A percentile compares a stretch with the other conserved stretches of the same genome.
These are phyloP conservation scores for Ephialtes manifestator DNA, from an alignment of 2,888 invertebrate species.

Conservation along the genomic window DNA sequence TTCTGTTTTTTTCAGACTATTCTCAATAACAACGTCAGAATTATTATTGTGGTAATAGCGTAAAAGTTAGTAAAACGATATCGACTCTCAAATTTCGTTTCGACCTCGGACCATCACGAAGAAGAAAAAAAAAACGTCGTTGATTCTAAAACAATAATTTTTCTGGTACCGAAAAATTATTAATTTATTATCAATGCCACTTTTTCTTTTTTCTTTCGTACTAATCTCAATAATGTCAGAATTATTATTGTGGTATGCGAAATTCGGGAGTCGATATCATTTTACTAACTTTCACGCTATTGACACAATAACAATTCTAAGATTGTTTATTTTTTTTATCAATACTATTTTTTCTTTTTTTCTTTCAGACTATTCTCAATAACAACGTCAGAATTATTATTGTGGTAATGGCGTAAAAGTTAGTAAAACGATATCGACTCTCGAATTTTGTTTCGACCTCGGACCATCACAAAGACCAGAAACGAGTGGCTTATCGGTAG, in stretches of 20 bases:
- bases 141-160: background rate
- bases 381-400: background rate
- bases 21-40: background rate
- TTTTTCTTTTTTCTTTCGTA: no score
- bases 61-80: background rate
- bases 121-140: background rate
- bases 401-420: background rate
- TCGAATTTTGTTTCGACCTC: constrained; percentile 38
- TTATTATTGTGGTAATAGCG: background rate
- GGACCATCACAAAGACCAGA: constrained; percentile 28
- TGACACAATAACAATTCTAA: no score
- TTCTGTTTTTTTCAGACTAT: no score
- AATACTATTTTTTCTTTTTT: background rate
- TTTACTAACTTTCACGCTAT: no score
- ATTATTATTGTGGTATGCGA: no score
- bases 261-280: no score
- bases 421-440: background rate
- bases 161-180: background rate
- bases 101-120: constrained; percentile 27
- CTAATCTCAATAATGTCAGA: no score
- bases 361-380: no score
- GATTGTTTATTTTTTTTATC: no score
- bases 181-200: no score
- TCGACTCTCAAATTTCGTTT: constrained; percentile 25
- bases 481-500: constrained; percentile 49